phyloP scores from a whole-genome alignment of 2,888 invertebrate species.

The Eucera pruinosa region DNA sequence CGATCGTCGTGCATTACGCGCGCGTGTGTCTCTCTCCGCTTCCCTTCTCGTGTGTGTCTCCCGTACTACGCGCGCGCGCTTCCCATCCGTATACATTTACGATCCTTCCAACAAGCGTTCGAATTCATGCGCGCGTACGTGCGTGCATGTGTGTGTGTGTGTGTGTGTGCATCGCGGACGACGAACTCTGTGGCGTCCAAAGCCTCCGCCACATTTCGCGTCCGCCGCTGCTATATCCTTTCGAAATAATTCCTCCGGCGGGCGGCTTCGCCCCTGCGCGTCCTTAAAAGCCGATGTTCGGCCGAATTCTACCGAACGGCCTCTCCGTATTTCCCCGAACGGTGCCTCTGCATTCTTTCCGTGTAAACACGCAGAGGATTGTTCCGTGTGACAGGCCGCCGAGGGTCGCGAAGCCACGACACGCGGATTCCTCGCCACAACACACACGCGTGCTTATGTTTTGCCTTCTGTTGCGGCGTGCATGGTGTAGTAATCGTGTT shows the following conservation, averaged over 20 bases:
- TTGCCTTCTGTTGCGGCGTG: constrained; percentile 6
- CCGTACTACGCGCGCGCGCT: too few species aligned
- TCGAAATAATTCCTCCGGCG: constrained; percentile 29
- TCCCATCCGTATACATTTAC: too few species aligned
- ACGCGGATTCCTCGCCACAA: constrained; percentile 30
- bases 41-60: neutral
- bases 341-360: constrained; percentile 18
- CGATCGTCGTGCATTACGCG: constrained; percentile 50
- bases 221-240: constrained; percentile 27
- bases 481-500: too few species aligned
- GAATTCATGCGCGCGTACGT: neutral
- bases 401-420: neutral
- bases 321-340: neutral
- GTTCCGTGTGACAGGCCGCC: neutral
- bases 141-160: constrained; percentile 39
- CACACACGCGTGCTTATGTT: constrained; percentile 49
- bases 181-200: constrained; percentile 75
- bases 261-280: neutral
- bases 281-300: too few species aligned
- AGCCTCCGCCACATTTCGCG: constrained; percentile 32
- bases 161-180: constrained; percentile 73
- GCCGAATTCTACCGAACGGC: too few species aligned
- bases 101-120: neutral
- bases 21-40: constrained; percentile 52
- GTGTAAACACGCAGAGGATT: constrained; percentile 9